Evolutionary conservation across 1,140 invertebrate genomes (phyloP).

Genomic region (Microplitis mediator): DNA sequence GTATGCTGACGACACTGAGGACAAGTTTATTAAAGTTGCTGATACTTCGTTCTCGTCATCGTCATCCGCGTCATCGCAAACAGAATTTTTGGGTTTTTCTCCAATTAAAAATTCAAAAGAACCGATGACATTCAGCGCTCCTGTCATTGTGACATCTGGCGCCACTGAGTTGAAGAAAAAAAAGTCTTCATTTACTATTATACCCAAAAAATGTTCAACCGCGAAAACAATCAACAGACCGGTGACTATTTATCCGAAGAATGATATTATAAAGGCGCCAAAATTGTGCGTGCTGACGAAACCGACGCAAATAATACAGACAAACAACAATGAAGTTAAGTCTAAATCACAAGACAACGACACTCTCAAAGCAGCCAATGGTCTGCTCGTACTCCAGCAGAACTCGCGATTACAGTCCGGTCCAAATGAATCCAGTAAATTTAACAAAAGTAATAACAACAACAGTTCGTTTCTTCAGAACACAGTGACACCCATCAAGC

Average conservation of each 20-base stretch:
- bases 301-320: not conserved
- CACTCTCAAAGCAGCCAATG: conserved; percentile 18
- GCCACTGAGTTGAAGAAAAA: not conserved
- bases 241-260: conserved; percentile 29
- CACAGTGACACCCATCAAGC: not conserved
- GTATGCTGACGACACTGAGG: too few species aligned
- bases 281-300: conserved; percentile 39
- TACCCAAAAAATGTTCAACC: not conserved
- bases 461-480: conserved; percentile 11
- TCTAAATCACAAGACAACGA: conserved; percentile 29
- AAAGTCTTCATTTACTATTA: not conserved
- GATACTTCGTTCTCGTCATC: not conserved
- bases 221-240: conserved; percentile 12
- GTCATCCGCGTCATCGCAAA: conserved; percentile 3
- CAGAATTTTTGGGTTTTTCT: not conserved
- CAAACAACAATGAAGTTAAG: not conserved
- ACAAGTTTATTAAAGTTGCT: too few species aligned
- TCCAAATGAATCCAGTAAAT: not conserved
- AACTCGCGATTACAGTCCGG: conserved; percentile 15
- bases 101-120: not conserved
- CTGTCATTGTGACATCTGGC: too few species aligned
- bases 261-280: conserved; percentile 44
- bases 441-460: conserved; percentile 25
- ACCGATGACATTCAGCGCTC: too few species aligned
- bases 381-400: conserved; percentile 34